These are phyloP conservation scores for Thymallus thymallus DNA, from an alignment of 2,113 vertebrate genomes.

Conservation along the genomic window DNA sequence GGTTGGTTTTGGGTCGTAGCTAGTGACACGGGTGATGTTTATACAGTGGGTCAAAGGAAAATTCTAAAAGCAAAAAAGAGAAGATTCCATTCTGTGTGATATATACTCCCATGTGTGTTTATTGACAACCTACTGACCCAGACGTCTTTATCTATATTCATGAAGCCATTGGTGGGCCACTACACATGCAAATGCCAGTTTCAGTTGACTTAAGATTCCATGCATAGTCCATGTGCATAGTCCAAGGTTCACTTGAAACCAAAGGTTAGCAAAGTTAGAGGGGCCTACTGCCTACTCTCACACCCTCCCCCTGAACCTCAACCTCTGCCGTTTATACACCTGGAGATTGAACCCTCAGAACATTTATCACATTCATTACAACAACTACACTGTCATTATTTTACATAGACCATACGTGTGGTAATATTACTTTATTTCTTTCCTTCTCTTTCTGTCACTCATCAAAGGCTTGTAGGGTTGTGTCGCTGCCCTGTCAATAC, in stretches of 20 bases:
- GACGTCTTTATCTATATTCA: not conserved
- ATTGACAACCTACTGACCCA: not conserved
- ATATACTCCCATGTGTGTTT: not conserved
- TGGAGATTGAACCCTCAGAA: conserved; percentile 35
- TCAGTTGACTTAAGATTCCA: not conserved
- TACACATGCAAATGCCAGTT: not conserved
- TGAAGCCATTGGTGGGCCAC: conserved; percentile 1
- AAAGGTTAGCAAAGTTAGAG: conserved; percentile 3
- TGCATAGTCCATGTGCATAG: not conserved
- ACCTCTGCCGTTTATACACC: conserved; percentile 34
- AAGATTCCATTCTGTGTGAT: not conserved
- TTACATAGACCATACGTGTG: not conserved
- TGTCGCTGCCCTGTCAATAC: conserved; percentile 8
- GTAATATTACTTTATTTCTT: conserved; percentile 31
- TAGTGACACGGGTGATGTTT: conserved; percentile 14
- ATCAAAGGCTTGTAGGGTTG: conserved; percentile 18
- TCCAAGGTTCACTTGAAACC: not conserved
- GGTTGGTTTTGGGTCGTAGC: conserved; percentile 26
- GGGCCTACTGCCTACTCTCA: not conserved
- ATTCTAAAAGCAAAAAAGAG: not conserved
- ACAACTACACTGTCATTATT: not conserved
- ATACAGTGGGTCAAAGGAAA: not conserved
- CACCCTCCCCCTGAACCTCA: conserved; percentile 34
- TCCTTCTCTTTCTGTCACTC: conserved; percentile 30
- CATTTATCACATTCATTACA: conserved; percentile 38